A percentile compares a stretch with the other conserved stretches of the same genome.
phyloP scores from a whole-genome alignment of 2,113 vertebrate genomes.

The Leptodactylus fuscus region DNA sequence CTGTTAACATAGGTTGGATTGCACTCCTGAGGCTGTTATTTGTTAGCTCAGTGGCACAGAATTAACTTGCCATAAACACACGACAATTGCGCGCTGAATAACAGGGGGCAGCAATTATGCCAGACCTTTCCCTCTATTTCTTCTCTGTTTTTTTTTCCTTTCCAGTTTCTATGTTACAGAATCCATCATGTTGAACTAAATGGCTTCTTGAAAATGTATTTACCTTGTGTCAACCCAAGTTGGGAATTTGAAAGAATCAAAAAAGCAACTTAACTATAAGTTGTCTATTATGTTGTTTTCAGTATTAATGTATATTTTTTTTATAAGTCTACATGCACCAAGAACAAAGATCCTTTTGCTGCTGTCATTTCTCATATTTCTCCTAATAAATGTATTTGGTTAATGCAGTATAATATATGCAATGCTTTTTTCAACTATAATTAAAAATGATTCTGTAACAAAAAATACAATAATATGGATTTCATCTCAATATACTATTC shows the following conservation, averaged over 20 bases:
- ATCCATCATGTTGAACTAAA: constrained; percentile 53
- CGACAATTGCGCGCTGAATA: constrained; percentile 44
- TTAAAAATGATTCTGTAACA: neutral
- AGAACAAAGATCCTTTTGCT: neutral
- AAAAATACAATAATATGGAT: too few relatives aligned
- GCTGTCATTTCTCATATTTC: neutral
- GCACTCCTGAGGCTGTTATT: constrained; percentile 50
- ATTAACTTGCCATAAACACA: constrained; percentile 55
- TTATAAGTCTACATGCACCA: neutral
- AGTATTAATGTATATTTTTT: neutral
- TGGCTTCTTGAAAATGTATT: constrained; percentile 47
- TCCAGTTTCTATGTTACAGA: constrained; percentile 52
- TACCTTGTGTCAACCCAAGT: constrained; percentile 49
- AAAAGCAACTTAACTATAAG: constrained; percentile 41
- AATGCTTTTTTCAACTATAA: neutral
- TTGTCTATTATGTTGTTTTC: constrained; percentile 13
- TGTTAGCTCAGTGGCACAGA: constrained; percentile 53
- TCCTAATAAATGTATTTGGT: too few relatives aligned
- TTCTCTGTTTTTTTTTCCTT: constrained; percentile 45
- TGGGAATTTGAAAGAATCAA: constrained; percentile 46
- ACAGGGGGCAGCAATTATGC: constrained; percentile 53
- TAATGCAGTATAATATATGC: too few relatives aligned
- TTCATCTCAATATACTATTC: too few relatives aligned
- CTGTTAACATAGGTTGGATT: constrained; percentile 52
- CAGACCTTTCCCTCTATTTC: constrained; percentile 55